phyloP scores from a whole-genome alignment of 2,888 invertebrate species.

The Thyatira batis region DNA sequence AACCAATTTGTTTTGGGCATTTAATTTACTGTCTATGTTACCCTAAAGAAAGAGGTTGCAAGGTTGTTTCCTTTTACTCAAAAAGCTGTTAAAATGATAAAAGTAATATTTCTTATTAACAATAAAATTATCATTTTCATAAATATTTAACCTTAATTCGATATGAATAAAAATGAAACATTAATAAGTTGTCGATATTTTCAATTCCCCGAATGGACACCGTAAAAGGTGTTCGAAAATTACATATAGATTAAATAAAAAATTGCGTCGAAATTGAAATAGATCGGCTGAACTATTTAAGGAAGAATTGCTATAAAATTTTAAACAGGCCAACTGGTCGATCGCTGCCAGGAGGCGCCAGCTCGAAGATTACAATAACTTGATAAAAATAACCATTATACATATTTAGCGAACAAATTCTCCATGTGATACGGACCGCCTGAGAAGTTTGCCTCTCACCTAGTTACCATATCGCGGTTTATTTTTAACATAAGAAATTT shows the following conservation, averaged over 20 bases:
- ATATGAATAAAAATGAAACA: too few relatives aligned
- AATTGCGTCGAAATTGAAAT: not conserved
- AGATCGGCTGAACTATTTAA: not conserved
- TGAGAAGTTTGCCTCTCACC: too few relatives aligned
- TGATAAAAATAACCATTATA: not conserved
- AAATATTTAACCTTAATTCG: too few relatives aligned
- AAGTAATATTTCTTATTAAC: too few relatives aligned
- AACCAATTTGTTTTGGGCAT: not conserved
- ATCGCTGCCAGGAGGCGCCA: not conserved
- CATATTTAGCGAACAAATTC: too few relatives aligned
- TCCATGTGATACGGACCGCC: too few relatives aligned
- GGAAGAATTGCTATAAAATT: not conserved
- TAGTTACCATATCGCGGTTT: too few relatives aligned
- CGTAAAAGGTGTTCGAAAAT: not conserved
- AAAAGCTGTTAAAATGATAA: too few relatives aligned
- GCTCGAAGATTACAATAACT: not conserved
- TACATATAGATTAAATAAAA: not conserved
- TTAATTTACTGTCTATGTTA: not conserved
- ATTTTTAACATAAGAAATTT: too few relatives aligned
- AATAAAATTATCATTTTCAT: too few relatives aligned
- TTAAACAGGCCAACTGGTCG: not conserved
- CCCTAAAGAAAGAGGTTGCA: not conserved
- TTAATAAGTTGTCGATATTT: too few relatives aligned
- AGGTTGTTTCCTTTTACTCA: not conserved
- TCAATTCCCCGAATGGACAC: too few relatives aligned